Evolutionary conservation across 2,888 invertebrate genomes (phyloP).

Genomic region (Meloe dianella): DNA sequence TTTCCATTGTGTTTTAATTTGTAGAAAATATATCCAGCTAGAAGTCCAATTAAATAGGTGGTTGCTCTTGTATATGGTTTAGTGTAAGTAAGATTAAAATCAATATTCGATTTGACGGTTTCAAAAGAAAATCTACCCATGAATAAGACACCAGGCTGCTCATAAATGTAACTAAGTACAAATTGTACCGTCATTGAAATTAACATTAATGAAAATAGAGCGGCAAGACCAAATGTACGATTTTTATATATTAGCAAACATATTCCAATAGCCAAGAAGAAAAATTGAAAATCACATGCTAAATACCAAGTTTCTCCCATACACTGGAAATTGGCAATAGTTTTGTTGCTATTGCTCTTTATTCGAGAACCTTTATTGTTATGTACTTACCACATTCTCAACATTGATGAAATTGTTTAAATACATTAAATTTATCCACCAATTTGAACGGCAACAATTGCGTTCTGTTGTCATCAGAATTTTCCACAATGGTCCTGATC

Average conservation of each 20-base stretch:
- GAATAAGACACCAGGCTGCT: constrained; percentile 61
- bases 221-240: constrained; percentile 57
- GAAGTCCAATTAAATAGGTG: constrained; percentile 66
- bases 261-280: constrained; percentile 64
- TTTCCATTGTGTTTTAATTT: constrained; percentile 46
- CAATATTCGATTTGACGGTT: constrained; percentile 62
- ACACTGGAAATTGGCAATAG: constrained; percentile 61
- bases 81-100: constrained; percentile 65
- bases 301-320: constrained; percentile 73
- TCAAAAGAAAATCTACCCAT: constrained; percentile 60
- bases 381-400: constrained; percentile 63
- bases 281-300: constrained; percentile 74
- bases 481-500: constrained; percentile 69
- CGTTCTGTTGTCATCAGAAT: constrained; percentile 61
- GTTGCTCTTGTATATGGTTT: constrained; percentile 67
- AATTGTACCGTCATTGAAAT: constrained; percentile 63
- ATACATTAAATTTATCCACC: constrained; percentile 70
- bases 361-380: no score
- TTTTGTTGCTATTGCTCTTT: background rate
- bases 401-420: constrained; percentile 66
- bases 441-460: constrained; percentile 64
- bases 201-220: constrained; percentile 54
- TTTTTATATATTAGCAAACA: constrained; percentile 60
- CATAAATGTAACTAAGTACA: constrained; percentile 61
- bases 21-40: constrained; percentile 62